phyloP scores from a whole-genome alignment of 2,888 invertebrate species.

The Drosophila aldrichi region DNA sequence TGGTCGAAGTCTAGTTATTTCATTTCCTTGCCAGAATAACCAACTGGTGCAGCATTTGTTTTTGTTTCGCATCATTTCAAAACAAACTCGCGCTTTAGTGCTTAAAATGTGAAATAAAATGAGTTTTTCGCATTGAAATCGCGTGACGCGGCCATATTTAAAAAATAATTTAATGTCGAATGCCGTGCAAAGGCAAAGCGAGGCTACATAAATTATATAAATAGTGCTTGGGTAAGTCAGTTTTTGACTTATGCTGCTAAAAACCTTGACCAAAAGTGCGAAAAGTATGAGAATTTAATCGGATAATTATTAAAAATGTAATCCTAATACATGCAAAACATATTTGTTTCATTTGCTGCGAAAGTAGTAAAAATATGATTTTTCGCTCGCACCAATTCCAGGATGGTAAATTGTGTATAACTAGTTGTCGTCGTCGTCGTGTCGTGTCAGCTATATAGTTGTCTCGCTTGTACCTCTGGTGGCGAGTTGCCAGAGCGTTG shows the following conservation, averaged over 20 bases:
- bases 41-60: constrained; percentile 73
- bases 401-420: constrained; percentile 73
- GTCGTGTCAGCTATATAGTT: constrained; percentile 39
- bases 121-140: constrained; percentile 43
- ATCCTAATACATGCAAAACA: constrained; percentile 30
- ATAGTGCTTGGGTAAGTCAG: constrained; percentile 64
- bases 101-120: constrained; percentile 61
- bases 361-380: constrained; percentile 69
- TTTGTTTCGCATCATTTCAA: constrained; percentile 61
- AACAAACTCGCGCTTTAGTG: constrained; percentile 48
- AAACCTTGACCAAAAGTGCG: constrained; percentile 28
- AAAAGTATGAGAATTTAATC: constrained; percentile 37
- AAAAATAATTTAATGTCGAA: constrained; percentile 57
- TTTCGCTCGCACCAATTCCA: constrained; percentile 77
- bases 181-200: constrained; percentile 39
- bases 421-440: constrained; percentile 65
- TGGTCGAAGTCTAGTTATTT: constrained; percentile 82
- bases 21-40: constrained; percentile 77
- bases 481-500: constrained; percentile 45
- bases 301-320: constrained; percentile 4
- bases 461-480: constrained; percentile 43
- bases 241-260: constrained; percentile 12
- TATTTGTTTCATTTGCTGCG: constrained; percentile 47
- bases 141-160: constrained; percentile 80
- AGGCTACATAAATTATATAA: constrained; percentile 70